Evolutionary conservation across 2,797 vertebrate genomes (phyloP).

Genomic region (Sarcophilus harrisii): DNA sequence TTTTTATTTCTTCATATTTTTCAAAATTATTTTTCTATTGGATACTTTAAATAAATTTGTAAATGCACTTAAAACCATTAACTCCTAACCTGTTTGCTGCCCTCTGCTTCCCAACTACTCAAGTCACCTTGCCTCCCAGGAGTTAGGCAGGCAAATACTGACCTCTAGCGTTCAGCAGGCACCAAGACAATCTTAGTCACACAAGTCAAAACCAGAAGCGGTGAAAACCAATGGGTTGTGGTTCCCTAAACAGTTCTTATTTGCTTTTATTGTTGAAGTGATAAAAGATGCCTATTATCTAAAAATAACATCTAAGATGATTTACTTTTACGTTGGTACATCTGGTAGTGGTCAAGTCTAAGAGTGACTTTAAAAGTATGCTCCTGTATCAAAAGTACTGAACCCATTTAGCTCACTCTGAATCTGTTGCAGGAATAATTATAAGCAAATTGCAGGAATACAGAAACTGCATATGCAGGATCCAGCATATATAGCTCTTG

Average conservation of each 20-base stretch:
- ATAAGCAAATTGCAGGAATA: neutral
- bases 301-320: constrained; percentile 29
- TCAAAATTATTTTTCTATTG: neutral
- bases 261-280: constrained; percentile 27
- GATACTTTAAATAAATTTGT: neutral
- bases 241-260: constrained; percentile 39
- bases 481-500: constrained; percentile 6
- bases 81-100: constrained; percentile 45
- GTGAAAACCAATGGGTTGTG: constrained; percentile 1
- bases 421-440: constrained; percentile 26
- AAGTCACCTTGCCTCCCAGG: neutral
- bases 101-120: neutral
- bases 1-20: neutral
- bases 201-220: constrained; percentile 26
- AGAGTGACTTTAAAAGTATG: constrained; percentile 7
- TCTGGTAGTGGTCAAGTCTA: constrained; percentile 27
- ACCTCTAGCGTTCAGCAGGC: constrained; percentile 83
- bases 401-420: constrained; percentile 17
- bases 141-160: constrained; percentile 77
- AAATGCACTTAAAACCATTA: constrained; percentile 1
- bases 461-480: constrained; percentile 15
- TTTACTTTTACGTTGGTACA: neutral
- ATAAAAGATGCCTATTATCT: neutral
- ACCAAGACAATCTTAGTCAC: constrained; percentile 62
- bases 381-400: constrained; percentile 30